Evolutionary conservation across 2,797 vertebrate genomes (phyloP).

Genomic region (Melanotaenia boesemani): DNA sequence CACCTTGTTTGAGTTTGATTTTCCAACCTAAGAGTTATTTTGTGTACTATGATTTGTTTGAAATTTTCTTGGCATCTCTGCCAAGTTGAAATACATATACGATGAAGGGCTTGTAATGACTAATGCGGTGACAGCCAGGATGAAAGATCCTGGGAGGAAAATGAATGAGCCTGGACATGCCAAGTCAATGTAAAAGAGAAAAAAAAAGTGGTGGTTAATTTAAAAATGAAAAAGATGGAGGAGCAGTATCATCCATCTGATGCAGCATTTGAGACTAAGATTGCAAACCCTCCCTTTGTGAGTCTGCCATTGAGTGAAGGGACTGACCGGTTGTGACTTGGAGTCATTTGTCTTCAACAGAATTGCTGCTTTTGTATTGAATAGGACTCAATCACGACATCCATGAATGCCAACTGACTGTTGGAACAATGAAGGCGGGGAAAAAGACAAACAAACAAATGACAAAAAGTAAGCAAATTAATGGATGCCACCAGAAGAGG

Average conservation of each 20-base stretch:
- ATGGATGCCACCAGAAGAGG: conserved; percentile 66
- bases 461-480: conserved; percentile 75
- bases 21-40: conserved; percentile 4
- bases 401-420: conserved; percentile 75
- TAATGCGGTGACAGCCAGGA: conserved; percentile 23
- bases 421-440: conserved; percentile 66
- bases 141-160: conserved; percentile 23
- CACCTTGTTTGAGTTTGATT: conserved; percentile 26
- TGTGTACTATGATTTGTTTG: not conserved
- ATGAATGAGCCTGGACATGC: conserved; percentile 27
- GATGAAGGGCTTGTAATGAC: conserved; percentile 12
- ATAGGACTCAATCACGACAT: conserved; percentile 72
- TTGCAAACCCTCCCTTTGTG: not conserved
- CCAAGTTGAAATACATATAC: conserved; percentile 15
- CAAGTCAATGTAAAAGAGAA: conserved; percentile 1
- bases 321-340: conserved; percentile 50
- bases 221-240: conserved; percentile 31
- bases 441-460: conserved; percentile 75
- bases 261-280: conserved; percentile 14
- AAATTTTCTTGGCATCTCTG: conserved; percentile 3
- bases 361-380: conserved; percentile 74
- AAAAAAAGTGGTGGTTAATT: conserved; percentile 9
- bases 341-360: conserved; percentile 70
- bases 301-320: conserved; percentile 18
- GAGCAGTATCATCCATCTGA: conserved; percentile 19